phyloP scores from a whole-genome alignment of 2,888 invertebrate species.

The Empis livida region DNA sequence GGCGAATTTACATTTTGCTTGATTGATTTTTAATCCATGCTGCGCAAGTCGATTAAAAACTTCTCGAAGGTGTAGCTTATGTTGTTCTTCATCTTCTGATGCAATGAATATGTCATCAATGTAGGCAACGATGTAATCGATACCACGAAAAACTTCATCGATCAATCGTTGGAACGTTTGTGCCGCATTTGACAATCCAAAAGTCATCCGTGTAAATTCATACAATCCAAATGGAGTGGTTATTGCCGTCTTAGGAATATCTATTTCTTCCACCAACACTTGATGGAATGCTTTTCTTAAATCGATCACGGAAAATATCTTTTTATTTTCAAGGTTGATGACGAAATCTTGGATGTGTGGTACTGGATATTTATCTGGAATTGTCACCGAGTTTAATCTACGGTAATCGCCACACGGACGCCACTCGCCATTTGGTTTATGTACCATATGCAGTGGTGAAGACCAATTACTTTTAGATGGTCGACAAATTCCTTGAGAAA shows the following conservation, averaged over 20 bases:
- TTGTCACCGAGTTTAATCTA: neutral
- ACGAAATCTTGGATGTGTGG: slow-evolving; percentile 4
- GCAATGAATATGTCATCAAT: slow-evolving; percentile 20
- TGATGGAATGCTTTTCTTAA: slow-evolving; percentile 4
- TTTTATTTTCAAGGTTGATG: slow-evolving; percentile 3
- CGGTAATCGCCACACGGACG: neutral
- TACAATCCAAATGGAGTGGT: slow-evolving; percentile 25
- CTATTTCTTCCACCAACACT: neutral
- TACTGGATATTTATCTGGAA: neutral
- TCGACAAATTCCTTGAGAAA: neutral
- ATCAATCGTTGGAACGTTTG: slow-evolving; percentile 26
- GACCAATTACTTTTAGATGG: slow-evolving; percentile 28
- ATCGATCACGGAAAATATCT: slow-evolving; percentile 7
- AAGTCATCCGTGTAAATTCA: slow-evolving; percentile 22
- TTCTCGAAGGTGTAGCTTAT: slow-evolving; percentile 13
- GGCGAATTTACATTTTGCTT: slow-evolving; percentile 9
- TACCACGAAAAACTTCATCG: slow-evolving; percentile 15
- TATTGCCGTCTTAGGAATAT: slow-evolving; percentile 12
- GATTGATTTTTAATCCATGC: slow-evolving; percentile 14
- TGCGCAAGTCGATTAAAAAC: slow-evolving; percentile 14
- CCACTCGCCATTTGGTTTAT: neutral
- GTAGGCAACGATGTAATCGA: slow-evolving; percentile 15
- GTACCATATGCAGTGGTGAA: neutral
- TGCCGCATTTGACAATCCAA: slow-evolving; percentile 23
- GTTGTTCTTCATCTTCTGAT: slow-evolving; percentile 12